Evolutionary conservation across 1,140 invertebrate species (phyloP).

Genomic region (Brachionus angularis): DNA sequence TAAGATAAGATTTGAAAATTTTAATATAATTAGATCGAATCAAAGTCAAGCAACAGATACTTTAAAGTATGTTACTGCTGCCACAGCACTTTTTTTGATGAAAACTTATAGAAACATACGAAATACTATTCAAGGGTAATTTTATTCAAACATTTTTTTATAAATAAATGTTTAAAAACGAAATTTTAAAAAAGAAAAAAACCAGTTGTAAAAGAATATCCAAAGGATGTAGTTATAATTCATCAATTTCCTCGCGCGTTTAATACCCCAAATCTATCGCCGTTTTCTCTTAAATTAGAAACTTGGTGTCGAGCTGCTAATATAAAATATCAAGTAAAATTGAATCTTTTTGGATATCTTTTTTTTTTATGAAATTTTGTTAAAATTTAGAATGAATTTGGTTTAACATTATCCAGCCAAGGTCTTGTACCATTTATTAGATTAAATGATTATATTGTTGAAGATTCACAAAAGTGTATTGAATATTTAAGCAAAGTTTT

Average conservation of each 20-base stretch:
- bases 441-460: slow-evolving; percentile 21
- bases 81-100: background rate
- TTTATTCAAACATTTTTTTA: background rate
- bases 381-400: slow-evolving; percentile 20
- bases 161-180: background rate
- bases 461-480: slow-evolving; percentile 40
- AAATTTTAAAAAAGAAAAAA: background rate
- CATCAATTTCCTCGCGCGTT: slow-evolving; percentile 31
- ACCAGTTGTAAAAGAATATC: background rate
- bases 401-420: slow-evolving; percentile 8
- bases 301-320: slow-evolving; percentile 37
- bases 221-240: slow-evolving; percentile 34
- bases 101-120: background rate
- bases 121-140: slow-evolving; percentile 4
- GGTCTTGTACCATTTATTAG: slow-evolving; percentile 10
- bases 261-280: slow-evolving; percentile 15
- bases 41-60: slow-evolving; percentile 4
- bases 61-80: slow-evolving; percentile 11
- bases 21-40: too few relatives aligned
- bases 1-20: too few relatives aligned
- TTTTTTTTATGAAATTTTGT: background rate
- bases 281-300: slow-evolving; percentile 25
- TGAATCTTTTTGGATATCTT: background rate
- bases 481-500: slow-evolving; percentile 43
- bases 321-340: slow-evolving; percentile 39